These are phyloP conservation scores for Candidula unifasciata DNA, from an alignment of 2,888 invertebrate genomes.

Conservation along the genomic window DNA sequence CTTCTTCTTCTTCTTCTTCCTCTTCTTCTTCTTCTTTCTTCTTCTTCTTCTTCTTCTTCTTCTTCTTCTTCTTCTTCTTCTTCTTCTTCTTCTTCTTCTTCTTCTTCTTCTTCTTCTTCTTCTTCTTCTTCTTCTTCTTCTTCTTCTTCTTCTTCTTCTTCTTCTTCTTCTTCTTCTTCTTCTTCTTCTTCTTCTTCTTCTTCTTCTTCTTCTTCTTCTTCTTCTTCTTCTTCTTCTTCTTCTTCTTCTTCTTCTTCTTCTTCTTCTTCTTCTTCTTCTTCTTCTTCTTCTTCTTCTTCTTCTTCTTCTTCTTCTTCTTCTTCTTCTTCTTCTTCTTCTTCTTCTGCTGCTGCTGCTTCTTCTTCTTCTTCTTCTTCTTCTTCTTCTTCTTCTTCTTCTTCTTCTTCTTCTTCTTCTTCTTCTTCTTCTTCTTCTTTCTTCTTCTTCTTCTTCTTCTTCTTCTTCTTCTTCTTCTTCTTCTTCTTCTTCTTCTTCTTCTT, in stretches of 20 bases:
- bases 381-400: too few species aligned
- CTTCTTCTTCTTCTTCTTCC: neutral
- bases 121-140: neutral
- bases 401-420: too few species aligned
- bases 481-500: neutral
- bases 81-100: conserved; percentile 8
- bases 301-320: too few species aligned
- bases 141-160: conserved; percentile 31
- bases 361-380: too few species aligned
- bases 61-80: conserved; percentile 8
- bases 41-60: neutral
- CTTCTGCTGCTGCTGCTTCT: too few species aligned
- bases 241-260: too few species aligned
- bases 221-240: too few species aligned
- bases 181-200: too few species aligned
- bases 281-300: too few species aligned
- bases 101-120: conserved; percentile 2
- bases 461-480: neutral
- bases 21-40: neutral
- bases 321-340: too few species aligned
- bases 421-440: neutral
- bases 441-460: neutral
- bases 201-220: too few species aligned
- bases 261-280: too few species aligned
- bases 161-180: neutral